A percentile compares a stretch with the other conserved stretches of the same genome.
Evolutionary conservation across 2,113 vertebrate species (phyloP).

Genomic region (Oceanodroma tethys): DNA sequence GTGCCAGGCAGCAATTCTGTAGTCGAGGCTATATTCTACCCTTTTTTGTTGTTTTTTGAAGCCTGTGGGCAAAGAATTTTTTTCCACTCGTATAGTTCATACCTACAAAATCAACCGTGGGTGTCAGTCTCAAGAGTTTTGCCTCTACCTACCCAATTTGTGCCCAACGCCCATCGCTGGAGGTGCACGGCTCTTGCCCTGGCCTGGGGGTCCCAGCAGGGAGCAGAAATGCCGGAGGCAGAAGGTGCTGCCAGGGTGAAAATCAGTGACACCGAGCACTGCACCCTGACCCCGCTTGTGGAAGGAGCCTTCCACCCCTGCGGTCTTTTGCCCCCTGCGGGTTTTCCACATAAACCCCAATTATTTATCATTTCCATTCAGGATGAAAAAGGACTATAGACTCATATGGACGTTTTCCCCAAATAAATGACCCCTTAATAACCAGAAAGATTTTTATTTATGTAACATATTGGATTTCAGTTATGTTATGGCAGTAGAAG

Average conservation of each 20-base stretch:
- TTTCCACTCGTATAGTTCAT: background rate
- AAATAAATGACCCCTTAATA: conserved; percentile 54
- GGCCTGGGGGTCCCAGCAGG: background rate
- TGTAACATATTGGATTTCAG: conserved; percentile 63
- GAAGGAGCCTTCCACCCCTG: background rate
- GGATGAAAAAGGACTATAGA: background rate
- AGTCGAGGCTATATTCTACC: background rate
- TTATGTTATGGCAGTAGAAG: conserved; percentile 60
- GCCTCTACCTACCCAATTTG: background rate
- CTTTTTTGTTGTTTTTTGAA: background rate
- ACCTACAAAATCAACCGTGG: fast-evolving
- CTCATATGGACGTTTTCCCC: conserved; percentile 1
- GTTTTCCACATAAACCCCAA: background rate
- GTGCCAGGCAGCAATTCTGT: conserved; percentile 64
- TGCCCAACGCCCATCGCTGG: background rate
- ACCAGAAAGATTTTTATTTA: conserved; percentile 60
- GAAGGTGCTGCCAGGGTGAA: background rate
- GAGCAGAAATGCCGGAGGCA: background rate
- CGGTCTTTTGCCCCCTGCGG: background rate
- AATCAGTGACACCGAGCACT: background rate
- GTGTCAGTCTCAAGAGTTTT: background rate
- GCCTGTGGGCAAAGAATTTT: background rate
- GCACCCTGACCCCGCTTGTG: background rate
- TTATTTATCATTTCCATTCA: conserved; percentile 36
- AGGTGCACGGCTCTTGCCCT: background rate